These are phyloP conservation scores for Phasia obesa DNA, from an alignment of 2,888 invertebrate species.

Conservation along the genomic window DNA sequence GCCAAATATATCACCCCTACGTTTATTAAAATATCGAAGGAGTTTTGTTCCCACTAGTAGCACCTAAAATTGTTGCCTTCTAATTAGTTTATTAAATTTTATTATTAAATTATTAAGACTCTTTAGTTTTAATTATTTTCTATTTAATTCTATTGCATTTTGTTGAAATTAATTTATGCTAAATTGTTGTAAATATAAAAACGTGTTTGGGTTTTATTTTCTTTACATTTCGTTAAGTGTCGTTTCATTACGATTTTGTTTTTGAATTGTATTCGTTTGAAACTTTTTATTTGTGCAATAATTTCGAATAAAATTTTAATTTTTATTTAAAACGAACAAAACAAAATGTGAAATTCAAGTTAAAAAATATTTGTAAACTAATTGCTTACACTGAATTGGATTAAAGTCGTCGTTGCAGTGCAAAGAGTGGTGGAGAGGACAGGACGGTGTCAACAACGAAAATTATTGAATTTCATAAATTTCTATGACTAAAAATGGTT, in stretches of 20 bases:
- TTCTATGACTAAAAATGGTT: conserved; percentile 65
- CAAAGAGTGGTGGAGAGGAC: not conserved
- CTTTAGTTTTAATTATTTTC: not conserved
- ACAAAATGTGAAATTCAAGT: conserved; percentile 59
- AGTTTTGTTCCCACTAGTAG: no score
- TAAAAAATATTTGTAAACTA: conserved; percentile 65
- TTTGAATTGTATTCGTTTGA: conserved; percentile 27
- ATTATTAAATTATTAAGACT: not conserved
- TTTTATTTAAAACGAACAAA: conserved; percentile 26
- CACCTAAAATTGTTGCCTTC: no score
- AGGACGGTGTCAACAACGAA: conserved; percentile 2
- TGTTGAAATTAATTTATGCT: conserved; percentile 73
- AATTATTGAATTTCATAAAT: conserved; percentile 64
- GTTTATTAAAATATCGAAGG: no score
- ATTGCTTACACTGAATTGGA: conserved; percentile 65
- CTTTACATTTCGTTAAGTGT: conserved; percentile 50
- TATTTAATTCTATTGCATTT: conserved; percentile 58
- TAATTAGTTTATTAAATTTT: no score
- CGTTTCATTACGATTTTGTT: not conserved
- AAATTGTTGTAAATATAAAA: conserved; percentile 68
- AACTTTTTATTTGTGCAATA: conserved; percentile 37
- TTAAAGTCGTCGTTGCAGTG: conserved; percentile 13
- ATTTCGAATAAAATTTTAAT: conserved; percentile 48
- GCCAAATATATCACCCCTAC: no score
- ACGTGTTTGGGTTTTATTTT: conserved; percentile 61